Evolutionary conservation across 2,888 invertebrate genomes (phyloP).

Genomic region (Cosmia trapezina): DNA sequence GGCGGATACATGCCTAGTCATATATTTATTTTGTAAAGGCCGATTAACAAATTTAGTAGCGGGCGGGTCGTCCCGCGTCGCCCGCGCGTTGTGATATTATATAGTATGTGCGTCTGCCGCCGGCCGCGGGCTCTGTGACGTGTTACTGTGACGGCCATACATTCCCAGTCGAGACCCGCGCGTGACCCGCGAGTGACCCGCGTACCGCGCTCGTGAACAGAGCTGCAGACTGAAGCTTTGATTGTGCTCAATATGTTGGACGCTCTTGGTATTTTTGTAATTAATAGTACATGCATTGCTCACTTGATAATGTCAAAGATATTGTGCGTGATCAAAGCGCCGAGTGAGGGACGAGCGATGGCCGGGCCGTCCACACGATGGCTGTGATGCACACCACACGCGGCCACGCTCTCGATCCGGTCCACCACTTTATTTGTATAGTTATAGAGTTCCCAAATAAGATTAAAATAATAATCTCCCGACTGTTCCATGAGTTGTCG

Average conservation of each 20-base stretch:
- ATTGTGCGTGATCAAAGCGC: slow-evolving; percentile 49
- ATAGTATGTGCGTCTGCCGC: slow-evolving; percentile 56
- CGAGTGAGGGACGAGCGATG: slow-evolving; percentile 48
- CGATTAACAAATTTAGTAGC: slow-evolving; percentile 54
- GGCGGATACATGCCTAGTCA: slow-evolving; percentile 64
- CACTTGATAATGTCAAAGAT: slow-evolving; percentile 52
- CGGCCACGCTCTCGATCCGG: slow-evolving; percentile 46
- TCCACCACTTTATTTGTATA: slow-evolving; percentile 61
- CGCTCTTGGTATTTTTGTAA: slow-evolving; percentile 56
- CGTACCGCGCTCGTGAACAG: slow-evolving; percentile 17
- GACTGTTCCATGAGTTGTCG: slow-evolving; percentile 81
- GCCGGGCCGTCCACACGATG: slow-evolving; percentile 29
- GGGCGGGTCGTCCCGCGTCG: slow-evolving; percentile 43
- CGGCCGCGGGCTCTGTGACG: slow-evolving; percentile 35
- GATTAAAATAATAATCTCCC: slow-evolving; percentile 71
- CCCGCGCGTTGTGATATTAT: slow-evolving; percentile 65
- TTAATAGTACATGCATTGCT: slow-evolving; percentile 54
- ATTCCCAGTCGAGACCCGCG: slow-evolving; percentile 51
- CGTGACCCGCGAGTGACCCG: slow-evolving; percentile 18
- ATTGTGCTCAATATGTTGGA: slow-evolving; percentile 55
- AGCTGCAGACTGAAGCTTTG: slow-evolving; percentile 55
- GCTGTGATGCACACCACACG: slow-evolving; percentile 18
- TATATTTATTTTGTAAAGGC: slow-evolving; percentile 66
- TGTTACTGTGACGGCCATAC: slow-evolving; percentile 49
- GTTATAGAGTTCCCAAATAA: slow-evolving; percentile 62